phyloP scores from a whole-genome alignment of 1,140 invertebrate species.

The Musca vetustissima region DNA sequence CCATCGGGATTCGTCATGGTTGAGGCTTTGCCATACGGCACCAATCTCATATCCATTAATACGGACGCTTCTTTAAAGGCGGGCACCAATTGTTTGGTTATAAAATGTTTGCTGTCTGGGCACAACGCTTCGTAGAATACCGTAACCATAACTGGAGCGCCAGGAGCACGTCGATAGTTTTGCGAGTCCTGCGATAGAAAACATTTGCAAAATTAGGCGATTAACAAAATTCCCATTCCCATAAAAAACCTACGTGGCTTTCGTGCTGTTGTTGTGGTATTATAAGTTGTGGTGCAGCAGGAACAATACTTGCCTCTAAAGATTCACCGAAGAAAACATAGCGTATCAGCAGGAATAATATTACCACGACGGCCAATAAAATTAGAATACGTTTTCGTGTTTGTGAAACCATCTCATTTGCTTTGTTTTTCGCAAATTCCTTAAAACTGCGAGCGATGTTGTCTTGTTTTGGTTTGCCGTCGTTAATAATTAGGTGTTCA shows the following conservation, averaged over 20 bases:
- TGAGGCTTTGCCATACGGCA: constrained; percentile 89
- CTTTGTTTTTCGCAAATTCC: background rate
- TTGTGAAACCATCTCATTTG: constrained; percentile 23
- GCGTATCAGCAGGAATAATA: constrained; percentile 31
- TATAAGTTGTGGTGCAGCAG: background rate
- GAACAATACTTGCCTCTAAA: constrained; percentile 28
- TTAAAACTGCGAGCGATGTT: background rate
- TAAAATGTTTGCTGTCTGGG: constrained; percentile 86
- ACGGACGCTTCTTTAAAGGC: constrained; percentile 66
- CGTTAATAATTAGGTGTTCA: background rate
- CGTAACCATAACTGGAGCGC: constrained; percentile 63
- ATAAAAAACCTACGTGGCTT: constrained; percentile 16
- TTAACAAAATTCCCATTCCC: background rate
- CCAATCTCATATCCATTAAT: constrained; percentile 66
- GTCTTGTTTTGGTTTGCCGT: background rate
- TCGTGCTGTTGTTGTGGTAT: constrained; percentile 11
- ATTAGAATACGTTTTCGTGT: constrained; percentile 36
- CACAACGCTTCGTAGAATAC: constrained; percentile 93
- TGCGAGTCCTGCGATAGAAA: background rate
- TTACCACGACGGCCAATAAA: constrained; percentile 29
- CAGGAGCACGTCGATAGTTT: constrained; percentile 20
- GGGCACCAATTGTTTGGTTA: constrained; percentile 74
- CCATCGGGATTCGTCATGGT: constrained; percentile 30
- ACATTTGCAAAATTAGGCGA: background rate
- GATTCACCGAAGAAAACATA: constrained; percentile 30